Base-by-base conservation (phyloP, 2,888 invertebrate genomes). In the Aelia acuminata region DNA sequence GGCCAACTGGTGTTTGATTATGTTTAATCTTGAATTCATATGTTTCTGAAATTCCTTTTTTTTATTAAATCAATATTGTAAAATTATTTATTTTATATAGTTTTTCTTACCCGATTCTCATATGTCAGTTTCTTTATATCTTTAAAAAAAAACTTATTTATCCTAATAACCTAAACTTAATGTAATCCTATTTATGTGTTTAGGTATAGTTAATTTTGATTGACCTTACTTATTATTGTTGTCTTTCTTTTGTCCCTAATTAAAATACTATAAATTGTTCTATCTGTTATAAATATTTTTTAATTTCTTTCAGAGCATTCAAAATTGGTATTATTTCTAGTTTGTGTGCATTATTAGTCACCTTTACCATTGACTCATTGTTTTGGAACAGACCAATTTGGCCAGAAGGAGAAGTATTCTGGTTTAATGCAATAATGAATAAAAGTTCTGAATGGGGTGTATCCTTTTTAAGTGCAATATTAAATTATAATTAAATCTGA, bases 381-480 rank as follows among this genome's bases (percentile, higher is more conserved):
- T 98, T 99, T 92, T 99, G 99, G 99, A 94, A 94, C 89, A 94
- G 97, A 87, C 92, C 95, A 84, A 91, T 98, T 43, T 99, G 99
- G 99, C 99, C 99, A 0, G 99, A 99, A 93, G 98, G 97, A 22
- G 97, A 98, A 93, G 99, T 99, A 3, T 94, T 99, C 90, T 98
- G 96, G 95, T 99, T 96, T 43, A 99, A 99, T 92, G 96, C 97
- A 0, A 93, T 99, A 85, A 93, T 97, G 88, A 99, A 99, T 92
- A 97, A 97, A 92, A 99, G 99, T 93, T 96, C 97, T 3, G 94
- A 98, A 91, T 99, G 98, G 97, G 99, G 99, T 92, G 98, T 98
- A 97, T 96, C 96, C 96, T 96, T 97, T n/a, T 94, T 63, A n/a
- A 13, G 11, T 26, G 4, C 3, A 57, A 26, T 22, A 13, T 57